Conservation (phyloP, 1,140 invertebrate genomes). For the Pseudomyrmex pallidus region DNA sequence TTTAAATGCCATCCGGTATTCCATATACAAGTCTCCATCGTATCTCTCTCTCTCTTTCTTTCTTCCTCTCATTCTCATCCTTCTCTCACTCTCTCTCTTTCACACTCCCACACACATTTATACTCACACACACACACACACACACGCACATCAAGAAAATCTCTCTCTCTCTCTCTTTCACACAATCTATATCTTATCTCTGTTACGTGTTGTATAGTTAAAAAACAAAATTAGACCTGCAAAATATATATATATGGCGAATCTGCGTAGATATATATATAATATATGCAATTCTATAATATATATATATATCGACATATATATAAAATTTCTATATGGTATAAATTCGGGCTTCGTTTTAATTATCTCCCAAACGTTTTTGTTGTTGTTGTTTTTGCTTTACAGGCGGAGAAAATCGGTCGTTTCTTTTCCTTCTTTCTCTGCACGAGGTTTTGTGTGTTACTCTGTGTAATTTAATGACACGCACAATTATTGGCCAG, state of each 20-base stretch:
- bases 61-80: conserved; percentile 24
- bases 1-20: conserved; percentile 78
- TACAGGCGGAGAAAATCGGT: conserved; percentile 71
- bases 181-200: conserved; percentile 40
- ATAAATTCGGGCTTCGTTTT: conserved; percentile 59
- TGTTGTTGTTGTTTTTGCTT: conserved; percentile 24
- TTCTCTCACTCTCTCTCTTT: conserved; percentile 41
- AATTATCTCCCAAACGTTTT: conserved; percentile 64
- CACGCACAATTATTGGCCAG: too few relatives aligned
- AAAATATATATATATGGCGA: conserved; percentile 75
- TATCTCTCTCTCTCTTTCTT: conserved; percentile 38
- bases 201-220: conserved; percentile 52
- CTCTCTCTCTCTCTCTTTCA: neutral
- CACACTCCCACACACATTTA: neutral
- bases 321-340: conserved; percentile 69
- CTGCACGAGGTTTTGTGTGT: conserved; percentile 1
- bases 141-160: conserved; percentile 1
- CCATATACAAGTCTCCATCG: conserved; percentile 39
- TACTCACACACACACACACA: neutral
- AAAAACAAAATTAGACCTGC: conserved; percentile 66
- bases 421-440: conserved; percentile 48
- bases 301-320: conserved; percentile 68
- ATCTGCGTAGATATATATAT: conserved; percentile 68
- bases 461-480: conserved; percentile 8
- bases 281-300: conserved; percentile 60